Percentiles rank a stretch among this genome's conserved stretches.
phyloP scores from a whole-genome alignment of 2,888 invertebrate genomes.

The Callyntrura sp. region DNA sequence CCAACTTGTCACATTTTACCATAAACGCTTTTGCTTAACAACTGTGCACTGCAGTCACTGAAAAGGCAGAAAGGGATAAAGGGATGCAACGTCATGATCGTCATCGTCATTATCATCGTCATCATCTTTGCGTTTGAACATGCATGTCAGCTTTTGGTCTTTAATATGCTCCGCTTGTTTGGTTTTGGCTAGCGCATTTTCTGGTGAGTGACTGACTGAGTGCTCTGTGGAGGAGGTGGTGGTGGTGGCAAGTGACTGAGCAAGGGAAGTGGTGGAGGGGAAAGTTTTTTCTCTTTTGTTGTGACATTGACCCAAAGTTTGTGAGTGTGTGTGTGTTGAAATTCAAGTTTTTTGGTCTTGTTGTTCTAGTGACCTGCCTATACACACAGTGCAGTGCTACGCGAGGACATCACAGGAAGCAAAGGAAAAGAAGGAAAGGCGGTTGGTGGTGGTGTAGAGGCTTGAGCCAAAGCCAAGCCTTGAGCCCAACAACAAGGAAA shows the following conservation, averaged over 20 bases:
- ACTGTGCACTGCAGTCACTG: not conserved
- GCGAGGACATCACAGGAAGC: slow-evolving; percentile 39
- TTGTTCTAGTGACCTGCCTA: slow-evolving; percentile 83
- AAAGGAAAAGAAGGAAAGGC: slow-evolving; percentile 42
- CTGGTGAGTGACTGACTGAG: not conserved
- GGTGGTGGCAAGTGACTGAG: slow-evolving; percentile 11
- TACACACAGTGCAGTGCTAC: too few relatives aligned
- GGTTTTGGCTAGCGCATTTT: not conserved
- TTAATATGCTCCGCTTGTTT: not conserved
- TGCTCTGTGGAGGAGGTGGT: slow-evolving; percentile 34
- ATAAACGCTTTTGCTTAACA: not conserved
- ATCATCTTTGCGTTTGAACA: not conserved
- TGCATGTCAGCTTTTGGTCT: slow-evolving; percentile 24
- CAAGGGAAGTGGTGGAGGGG: slow-evolving; percentile 67
- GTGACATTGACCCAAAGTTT: slow-evolving; percentile 83
- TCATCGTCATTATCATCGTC: not conserved
- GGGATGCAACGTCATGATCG: not conserved
- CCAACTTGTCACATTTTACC: slow-evolving; percentile 7
- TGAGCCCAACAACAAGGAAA: slow-evolving; percentile 30
- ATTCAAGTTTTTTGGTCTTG: slow-evolving; percentile 83
- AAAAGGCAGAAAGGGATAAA: not conserved
- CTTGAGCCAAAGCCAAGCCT: slow-evolving; percentile 54
- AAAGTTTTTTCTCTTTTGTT: slow-evolving; percentile 77
- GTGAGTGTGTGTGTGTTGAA: slow-evolving; percentile 73
- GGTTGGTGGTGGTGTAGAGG: slow-evolving; percentile 37